Base-by-base conservation (phyloP, 2,888 invertebrate genomes). In the Platynereis dumerilii region DNA sequence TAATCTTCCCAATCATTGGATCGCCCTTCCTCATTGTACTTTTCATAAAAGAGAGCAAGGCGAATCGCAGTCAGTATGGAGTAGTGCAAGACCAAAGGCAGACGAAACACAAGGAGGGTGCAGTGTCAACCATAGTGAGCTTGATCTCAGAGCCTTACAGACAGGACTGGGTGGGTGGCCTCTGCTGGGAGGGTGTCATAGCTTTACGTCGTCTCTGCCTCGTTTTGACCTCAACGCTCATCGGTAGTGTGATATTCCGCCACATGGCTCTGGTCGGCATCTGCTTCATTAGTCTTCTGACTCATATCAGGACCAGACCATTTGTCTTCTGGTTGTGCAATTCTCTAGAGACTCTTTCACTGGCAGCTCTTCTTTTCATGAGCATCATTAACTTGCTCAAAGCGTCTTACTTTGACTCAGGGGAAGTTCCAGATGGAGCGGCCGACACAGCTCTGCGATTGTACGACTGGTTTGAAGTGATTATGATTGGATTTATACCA, bases 111-210 rank as follows among this genome's bases (percentile, higher is more conserved):
- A 48, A 48, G 17, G 48, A 48, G 2, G 63, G 57, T 22, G 56
- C 42, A 7, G 56, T 57, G 1, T 55, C 55, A 27, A 60, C 42
- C 2, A 56, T 69, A 1, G 66, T 58, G 3, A 64, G 60, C 7
- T 44, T 54, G 24, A 44, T 68, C 17, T 55, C 57, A 28, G 68
- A 66, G 7, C 59, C 65, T 5, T 68, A 65, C 29, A 42, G 58
- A 5, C 29, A 27, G 15, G 56, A 65, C 48, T 45, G 65, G 7
- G 28, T 39, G 17, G 45, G 53, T 2, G 69, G 68, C 1, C 5
- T 69, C 10, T 69, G 69, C 58, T 69, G 64, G 63, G 69, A 69
- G 39, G 69, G 69, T 17, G 55, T 69, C 24, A 54, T 69, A 12
- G 65, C 59, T 48, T 45, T 69, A 7, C 45, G 68, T 3, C 48